Base-by-base conservation (phyloP, 2,113 vertebrate species). In the Cynocephalus volans region DNA sequence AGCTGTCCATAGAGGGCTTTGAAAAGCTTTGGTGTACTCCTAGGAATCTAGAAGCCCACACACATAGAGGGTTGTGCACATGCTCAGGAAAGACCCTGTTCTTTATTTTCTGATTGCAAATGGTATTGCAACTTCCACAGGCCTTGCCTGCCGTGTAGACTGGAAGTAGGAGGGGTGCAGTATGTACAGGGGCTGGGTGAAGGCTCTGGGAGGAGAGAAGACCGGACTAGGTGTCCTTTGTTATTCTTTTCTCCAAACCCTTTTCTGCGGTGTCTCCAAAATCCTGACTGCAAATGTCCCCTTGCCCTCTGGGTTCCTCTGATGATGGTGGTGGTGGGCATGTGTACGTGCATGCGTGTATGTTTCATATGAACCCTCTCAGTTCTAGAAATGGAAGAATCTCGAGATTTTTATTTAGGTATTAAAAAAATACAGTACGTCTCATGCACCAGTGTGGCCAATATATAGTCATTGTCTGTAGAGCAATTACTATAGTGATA, bases 401-500 rank as follows among this genome's bases (percentile, higher is more conserved):
- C 92, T 90, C 56, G 85, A 91, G 33, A 92, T 62, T 95, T 94
- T 98, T 99, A 99, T 99, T 97, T 96, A 97, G 60, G 95, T 96
- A 97, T 98, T 98, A 98, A 98, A 92, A 72, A 93, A 97, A 88
- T 90, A 98, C 85, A 98, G 90, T 98, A 98, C 95, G 13, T 97
- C 80, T 97, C 97, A 97, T 98, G 98, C 98, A 98, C 98, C 95
- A 94, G 87, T 87, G 93, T 95, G 93, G 85, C 41, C 92, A 95
- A 76, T 79, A 94, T 86, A 86, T 6, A 97, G 60, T 89, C n/a
- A 87, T 77, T 85, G 95, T 86, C 50, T 91, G 17, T 56, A 90
- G 64, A 95, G 50, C 56, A 92, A 15, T 79, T 48, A 92, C 62
- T 91, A 97, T 64, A 89, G n/a, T 65, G 52, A 82, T 28, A 94